Evolutionary conservation across 2,113 vertebrate species (phyloP), one percentile per base, ranked within the genome.

Genomic region (Carollia perspicillata): DNA sequence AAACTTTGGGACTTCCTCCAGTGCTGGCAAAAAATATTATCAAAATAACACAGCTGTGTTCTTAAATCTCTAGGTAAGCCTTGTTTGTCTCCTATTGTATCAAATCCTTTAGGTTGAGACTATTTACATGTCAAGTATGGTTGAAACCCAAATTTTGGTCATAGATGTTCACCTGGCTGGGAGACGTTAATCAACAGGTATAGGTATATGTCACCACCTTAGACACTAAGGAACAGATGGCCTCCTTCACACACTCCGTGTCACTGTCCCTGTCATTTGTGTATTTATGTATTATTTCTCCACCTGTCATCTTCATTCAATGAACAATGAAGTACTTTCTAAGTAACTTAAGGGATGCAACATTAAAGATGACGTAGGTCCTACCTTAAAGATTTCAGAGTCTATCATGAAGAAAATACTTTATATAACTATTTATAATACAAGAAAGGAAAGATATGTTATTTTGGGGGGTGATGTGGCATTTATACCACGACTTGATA

Each of bases 31-130:
- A 95, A 74, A 6, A 42, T 14, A 65, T 14, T 35, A 85, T 91
- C 83, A 94, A 91, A 95, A 89, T 44, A 92, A 93, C 51, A 90
- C 20, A 77, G 63, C 55, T 77, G 58, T 84, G 44, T 26, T 60
- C 26, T 74, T 58, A 47, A 80, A 40, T 84, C 71, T 93, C 51
- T 66, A 55, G 42, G 35, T 80, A 90, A 92, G 37, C 28, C 66
- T 88, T 58, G 1, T 7, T 26, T 79, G 28, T 58, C 74, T 91
- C 47, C 26, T 63, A 81, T 42, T 91, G 68, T 78, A 88, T 65
- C 58, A 87, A 85, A 40, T 37, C 44, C 37, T 90, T 87, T 16
- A 79, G 35, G 49, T 26, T 58, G 35, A 47, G 66, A 26, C 68
- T 26, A 75, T 55, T 63, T 91, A 68, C 71, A 23, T 75, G 30